Percentiles rank a stretch among this genome's conserved stretches.
Evolutionary conservation across 2,113 vertebrate species (phyloP).

Genomic region (Cynoglossus semilaevis): DNA sequence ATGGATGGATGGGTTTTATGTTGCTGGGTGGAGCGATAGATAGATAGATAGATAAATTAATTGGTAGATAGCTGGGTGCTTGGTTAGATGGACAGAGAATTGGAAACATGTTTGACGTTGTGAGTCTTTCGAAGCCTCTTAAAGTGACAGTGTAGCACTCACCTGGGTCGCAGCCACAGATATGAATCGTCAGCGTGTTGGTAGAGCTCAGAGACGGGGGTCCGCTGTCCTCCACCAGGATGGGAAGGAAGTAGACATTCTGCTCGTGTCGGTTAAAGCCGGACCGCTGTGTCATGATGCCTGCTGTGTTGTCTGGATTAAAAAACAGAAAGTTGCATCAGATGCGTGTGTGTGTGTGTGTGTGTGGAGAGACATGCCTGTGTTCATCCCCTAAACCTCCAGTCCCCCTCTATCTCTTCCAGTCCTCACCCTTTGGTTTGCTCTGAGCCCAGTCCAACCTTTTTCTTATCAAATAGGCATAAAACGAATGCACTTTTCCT

Average conservation of each 20-base stretch:
- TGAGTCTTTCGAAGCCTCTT: constrained; percentile 53
- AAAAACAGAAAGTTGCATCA: not conserved
- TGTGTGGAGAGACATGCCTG: too few species aligned
- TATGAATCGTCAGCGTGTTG: constrained; percentile 90
- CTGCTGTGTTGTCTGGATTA: constrained; percentile 88
- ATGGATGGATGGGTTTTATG: too few species aligned
- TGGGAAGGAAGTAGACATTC: constrained; percentile 92
- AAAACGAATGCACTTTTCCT: too few species aligned
- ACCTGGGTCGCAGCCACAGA: constrained; percentile 89
- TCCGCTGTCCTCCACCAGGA: constrained; percentile 92
- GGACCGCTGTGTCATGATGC: constrained; percentile 85
- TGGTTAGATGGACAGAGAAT: not conserved
- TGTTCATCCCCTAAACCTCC: too few species aligned
- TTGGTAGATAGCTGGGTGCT: too few species aligned
- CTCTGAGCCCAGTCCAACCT: too few species aligned
- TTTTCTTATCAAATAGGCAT: too few species aligned
- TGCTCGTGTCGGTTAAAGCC: constrained; percentile 96
- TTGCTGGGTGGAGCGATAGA: too few species aligned
- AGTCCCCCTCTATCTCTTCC: too few species aligned
- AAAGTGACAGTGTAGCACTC: constrained; percentile 41
- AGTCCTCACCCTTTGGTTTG: too few species aligned
- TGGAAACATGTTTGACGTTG: constrained; percentile 18
- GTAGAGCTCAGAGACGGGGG: constrained; percentile 94
- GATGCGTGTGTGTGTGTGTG: too few species aligned
- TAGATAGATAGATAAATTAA: too few species aligned